A percentile compares a stretch with the other conserved stretches of the same genome.
These are phyloP conservation scores for Peromyscus melanophrys DNA, from an alignment of 2,797 vertebrate species.

Conservation along the genomic window DNA sequence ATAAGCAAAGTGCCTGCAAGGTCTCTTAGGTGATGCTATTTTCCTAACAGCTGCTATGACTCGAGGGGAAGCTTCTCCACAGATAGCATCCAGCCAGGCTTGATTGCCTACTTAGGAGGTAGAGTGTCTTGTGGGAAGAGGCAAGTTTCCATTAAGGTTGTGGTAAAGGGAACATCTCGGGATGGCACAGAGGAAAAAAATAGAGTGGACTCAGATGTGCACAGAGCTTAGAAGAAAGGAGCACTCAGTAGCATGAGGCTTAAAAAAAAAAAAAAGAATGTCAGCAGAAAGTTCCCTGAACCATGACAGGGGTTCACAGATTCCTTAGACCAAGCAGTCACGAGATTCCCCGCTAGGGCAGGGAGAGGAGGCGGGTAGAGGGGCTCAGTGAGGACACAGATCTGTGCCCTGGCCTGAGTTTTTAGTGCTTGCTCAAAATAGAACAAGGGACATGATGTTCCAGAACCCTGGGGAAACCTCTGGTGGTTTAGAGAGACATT, in stretches of 20 bases:
- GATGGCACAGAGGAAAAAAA: background rate
- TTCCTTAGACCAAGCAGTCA: background rate
- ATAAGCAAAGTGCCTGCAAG: background rate
- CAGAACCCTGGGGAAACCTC: background rate
- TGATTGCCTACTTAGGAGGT: background rate
- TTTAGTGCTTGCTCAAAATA: slow-evolving; percentile 6
- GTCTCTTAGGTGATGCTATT: background rate
- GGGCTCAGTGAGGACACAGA: background rate
- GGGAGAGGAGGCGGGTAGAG: background rate
- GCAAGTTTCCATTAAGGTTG: background rate
- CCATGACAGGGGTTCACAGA: background rate
- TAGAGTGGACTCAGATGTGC: background rate
- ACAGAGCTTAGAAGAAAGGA: background rate
- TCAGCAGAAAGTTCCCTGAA: background rate
- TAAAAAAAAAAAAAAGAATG: slow-evolving; percentile 20
- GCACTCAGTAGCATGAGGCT: too few relatives aligned
- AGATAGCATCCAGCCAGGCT: background rate
- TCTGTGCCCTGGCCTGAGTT: background rate
- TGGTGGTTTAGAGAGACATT: background rate
- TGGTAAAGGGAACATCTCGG: background rate
- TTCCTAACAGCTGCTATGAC: background rate
- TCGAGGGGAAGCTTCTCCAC: background rate
- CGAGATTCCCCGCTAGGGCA: background rate
- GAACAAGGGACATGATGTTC: background rate
- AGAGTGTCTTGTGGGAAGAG: background rate